Percentiles rank a stretch among this genome's conserved stretches.
Conservation (phyloP, 2,113 vertebrate genomes). For the Dromiciops gliroides region DNA sequence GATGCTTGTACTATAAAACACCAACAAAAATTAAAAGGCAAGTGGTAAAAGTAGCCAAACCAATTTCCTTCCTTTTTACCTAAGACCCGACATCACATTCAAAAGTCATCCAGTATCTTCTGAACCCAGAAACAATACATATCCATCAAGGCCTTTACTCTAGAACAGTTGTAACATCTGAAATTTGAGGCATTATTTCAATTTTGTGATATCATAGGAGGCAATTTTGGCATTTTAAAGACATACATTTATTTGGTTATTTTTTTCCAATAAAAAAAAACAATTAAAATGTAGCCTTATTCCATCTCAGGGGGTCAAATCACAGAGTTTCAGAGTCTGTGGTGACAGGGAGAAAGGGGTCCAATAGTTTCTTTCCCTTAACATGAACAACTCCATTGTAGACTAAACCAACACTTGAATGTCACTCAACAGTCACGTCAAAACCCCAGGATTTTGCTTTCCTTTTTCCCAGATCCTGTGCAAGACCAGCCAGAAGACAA, state of each 20-base stretch:
- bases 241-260: neutral
- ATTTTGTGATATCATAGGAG: neutral
- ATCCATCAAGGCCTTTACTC: neutral
- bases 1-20: neutral
- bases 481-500: neutral
- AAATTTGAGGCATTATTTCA: neutral
- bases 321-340: neutral
- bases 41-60: neutral
- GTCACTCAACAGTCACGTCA: neutral
- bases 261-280: neutral
- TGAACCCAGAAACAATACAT: neutral
- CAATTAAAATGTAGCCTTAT: neutral
- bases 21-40: neutral
- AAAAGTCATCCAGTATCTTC: neutral
- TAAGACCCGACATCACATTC: neutral
- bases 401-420: neutral
- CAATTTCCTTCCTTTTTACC: neutral
- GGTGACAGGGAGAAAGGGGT: neutral
- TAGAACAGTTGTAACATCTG: neutral
- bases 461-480: neutral
- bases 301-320: neutral
- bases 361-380: neutral
- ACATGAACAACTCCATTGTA: neutral
- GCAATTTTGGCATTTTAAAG: neutral
- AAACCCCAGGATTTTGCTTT: neutral